Base-by-base conservation (phyloP, 2,797 vertebrate genomes). In the Squalus acanthias region DNA sequence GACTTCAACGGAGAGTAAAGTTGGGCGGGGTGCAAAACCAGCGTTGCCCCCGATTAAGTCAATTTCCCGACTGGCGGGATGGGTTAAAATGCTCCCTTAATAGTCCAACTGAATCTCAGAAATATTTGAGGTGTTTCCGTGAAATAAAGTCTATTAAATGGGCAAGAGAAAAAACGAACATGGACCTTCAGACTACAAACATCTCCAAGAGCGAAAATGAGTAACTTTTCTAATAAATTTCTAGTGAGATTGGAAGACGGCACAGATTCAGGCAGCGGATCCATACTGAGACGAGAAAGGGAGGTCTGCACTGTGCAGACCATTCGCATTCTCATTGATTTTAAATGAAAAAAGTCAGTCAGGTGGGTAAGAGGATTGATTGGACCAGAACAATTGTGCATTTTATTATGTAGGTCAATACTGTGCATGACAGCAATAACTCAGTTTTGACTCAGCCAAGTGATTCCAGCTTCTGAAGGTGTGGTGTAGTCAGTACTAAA, bases 391-490 rank as follows among this genome's bases (percentile, higher is more conserved):
- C n/a, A 39, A 94, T 24, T 94, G 15, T 39, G n/a, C n/a, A 20
- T 26, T 94, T 94, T 69, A 94, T 69, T 8, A 50, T 94, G 17
- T 94, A 67, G 92, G n/a, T 69, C 92, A 94, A 69, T 46, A 46
- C 20, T 39, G 33, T 94, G 20, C 60, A 67, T 69, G 17, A 94
- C 63, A 94, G 17, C n/a, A 69, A 94, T 50, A 67, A 46, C 15
- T 94, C 92, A 69, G n/a, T 67, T 46, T 94, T 69, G 92, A 94
- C 17, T 67, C n/a, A 15, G 24, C 15, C 89, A 63, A 65, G 89
- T 69, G n/a, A n/a, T 1, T 24, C n/a, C 63, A 94, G 33, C 63
- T 22, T 94, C n/a, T 67, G 65, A 39, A 94, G n/a, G 92, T 94
- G 6, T 94, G 65, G 1, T 67, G 63, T 22, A 26, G 0, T 65